These are phyloP conservation scores for Petroica traversi DNA, from an alignment of 2,113 vertebrate species.

Conservation along the genomic window DNA sequence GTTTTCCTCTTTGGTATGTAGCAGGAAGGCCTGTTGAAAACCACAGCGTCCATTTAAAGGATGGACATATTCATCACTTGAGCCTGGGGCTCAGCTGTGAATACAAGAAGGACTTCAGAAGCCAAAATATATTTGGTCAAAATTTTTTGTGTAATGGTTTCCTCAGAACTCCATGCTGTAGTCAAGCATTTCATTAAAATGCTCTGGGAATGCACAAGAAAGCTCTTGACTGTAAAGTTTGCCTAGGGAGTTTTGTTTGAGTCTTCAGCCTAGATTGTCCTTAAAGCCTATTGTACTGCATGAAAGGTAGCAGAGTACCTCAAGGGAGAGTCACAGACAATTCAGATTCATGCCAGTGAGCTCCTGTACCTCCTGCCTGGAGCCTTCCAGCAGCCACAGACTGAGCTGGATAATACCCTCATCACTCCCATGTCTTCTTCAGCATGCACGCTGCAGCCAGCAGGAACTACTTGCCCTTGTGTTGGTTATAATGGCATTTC, in stretches of 20 bases:
- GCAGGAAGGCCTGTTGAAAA: conserved; percentile 12
- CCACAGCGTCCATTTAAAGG: not conserved
- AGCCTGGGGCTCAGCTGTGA: not conserved
- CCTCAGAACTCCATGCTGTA: conserved; percentile 6
- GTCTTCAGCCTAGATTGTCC: not conserved
- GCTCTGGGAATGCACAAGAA: not conserved
- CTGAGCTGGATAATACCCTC: not conserved
- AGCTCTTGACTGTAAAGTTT: not conserved
- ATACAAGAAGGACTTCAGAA: not conserved
- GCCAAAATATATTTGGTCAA: conserved; percentile 24
- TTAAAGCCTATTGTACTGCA: not conserved
- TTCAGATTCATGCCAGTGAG: not conserved
- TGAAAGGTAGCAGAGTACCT: not conserved
- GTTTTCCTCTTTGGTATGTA: not conserved
- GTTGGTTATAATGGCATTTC: not conserved
- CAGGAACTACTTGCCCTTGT: not conserved
- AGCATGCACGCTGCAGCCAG: not conserved
- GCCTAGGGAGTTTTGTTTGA: not conserved
- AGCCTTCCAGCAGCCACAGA: conserved; percentile 1
- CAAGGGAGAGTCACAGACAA: not conserved
- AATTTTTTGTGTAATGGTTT: not conserved
- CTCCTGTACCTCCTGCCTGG: not conserved
- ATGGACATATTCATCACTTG: not conserved
- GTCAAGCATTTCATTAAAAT: conserved; percentile 6
- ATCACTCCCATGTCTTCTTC: not conserved